Base-by-base conservation (phyloP, 2,797 vertebrate species). In the Esox lucius region DNA sequence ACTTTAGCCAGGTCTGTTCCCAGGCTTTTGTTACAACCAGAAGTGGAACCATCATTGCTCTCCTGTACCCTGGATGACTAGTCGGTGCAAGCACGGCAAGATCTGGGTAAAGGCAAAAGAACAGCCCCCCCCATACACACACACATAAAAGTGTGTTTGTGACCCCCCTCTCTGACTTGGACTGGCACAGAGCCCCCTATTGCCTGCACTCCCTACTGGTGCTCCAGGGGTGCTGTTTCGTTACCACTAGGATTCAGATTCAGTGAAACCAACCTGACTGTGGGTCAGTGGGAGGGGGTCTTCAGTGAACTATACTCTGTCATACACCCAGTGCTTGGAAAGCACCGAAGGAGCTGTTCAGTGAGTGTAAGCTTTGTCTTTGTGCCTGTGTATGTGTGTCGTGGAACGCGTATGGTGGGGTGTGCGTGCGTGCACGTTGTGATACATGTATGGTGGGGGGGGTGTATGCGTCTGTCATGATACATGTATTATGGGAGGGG, bases 11-110 rank as follows among this genome's bases (percentile, higher is more conserved):
- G 62, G 65, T 62, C 31, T 72, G 51, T 49, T 66, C 42, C 13
- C 62, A 8, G 62, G 62, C 62, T 31, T n/a, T 17, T 65, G 26
- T 49, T 24, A 61, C 17, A 31, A 53, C 51, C 19, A 35, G 51
- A 76, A 6, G 16, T 17, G 19, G 33, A 71, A 73, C 62, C 42
- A 68, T 75, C 74, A 75, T 72, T 61, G 42, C 75, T 74, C 35
- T 76, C 72, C 73, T 67, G 75, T 81, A 87, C 81, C 85, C 87
- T 89, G 13, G 22, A 28, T 69, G 68, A 69, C 81, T 72, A 78
- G 49, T 82, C 72, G 80, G 81, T 83, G 81, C 78, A 35, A 62
- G 70, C 70, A 59, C 4, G 62, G 24, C 11, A 24, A 28, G 71
- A 19, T 33, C 24, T 26, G 59, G 28, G 35, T 68, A 62, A 61